Conservation (phyloP, 2,113 vertebrate species). For the Maccullochella peelii region DNA sequence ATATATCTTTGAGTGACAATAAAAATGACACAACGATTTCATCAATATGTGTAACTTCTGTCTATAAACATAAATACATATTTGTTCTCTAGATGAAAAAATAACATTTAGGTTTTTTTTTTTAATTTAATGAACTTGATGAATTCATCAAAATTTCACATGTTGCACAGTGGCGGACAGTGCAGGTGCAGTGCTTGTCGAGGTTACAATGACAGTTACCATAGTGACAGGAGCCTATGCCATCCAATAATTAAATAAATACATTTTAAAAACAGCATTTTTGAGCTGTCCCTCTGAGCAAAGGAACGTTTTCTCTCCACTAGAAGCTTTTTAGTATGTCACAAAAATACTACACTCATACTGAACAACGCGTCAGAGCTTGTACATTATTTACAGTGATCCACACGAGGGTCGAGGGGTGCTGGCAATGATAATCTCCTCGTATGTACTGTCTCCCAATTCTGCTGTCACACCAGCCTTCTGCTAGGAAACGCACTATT, state of each 20-base stretch:
- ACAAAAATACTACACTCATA: constrained; percentile 84
- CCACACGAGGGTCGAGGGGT: constrained; percentile 67
- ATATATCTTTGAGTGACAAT: constrained; percentile 65
- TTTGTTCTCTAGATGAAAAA: constrained; percentile 81
- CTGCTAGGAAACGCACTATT: constrained; percentile 73
- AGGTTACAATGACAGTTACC: constrained; percentile 75
- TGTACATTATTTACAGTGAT: constrained; percentile 84
- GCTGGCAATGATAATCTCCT: constrained; percentile 72
- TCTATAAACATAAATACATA: constrained; percentile 78
- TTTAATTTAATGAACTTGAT: constrained; percentile 67
- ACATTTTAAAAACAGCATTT: constrained; percentile 69
- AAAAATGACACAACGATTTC: constrained; percentile 66
- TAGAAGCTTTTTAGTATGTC: constrained; percentile 81
- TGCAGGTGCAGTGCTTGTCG: constrained; percentile 81
- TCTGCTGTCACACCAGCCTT: constrained; percentile 63
- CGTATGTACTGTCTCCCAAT: constrained; percentile 47
- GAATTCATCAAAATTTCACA: constrained; percentile 77
- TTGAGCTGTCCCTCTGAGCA: constrained; percentile 64
- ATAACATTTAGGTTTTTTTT: constrained; percentile 67
- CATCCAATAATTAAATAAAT: constrained; percentile 73
- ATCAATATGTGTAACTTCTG: constrained; percentile 69
- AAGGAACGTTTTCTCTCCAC: constrained; percentile 71
- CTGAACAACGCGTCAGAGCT: constrained; percentile 80
- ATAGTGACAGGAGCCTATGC: constrained; percentile 75
- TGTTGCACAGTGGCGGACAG: constrained; percentile 84